phyloP scores from a whole-genome alignment of 2,888 invertebrate species.

The Leucoma salicis region DNA sequence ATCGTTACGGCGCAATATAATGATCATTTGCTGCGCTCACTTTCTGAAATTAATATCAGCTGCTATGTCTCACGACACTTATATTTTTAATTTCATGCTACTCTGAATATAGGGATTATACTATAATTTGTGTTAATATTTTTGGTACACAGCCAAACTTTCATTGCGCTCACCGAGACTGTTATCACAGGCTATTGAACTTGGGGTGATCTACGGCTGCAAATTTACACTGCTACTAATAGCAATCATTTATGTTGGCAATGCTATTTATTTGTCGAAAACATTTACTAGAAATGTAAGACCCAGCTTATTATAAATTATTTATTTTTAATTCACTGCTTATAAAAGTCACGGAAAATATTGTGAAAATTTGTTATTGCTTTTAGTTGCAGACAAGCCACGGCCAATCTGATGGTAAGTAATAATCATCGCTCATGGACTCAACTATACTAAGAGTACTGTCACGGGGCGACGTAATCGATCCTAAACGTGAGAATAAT shows the following conservation, averaged over 20 bases:
- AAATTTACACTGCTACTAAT: constrained; percentile 11
- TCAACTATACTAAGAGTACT: too few species aligned
- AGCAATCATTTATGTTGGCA: background rate
- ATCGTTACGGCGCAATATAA: constrained; percentile 23
- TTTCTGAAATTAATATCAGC: constrained; percentile 45
- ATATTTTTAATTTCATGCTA: constrained; percentile 67
- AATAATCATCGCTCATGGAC: too few species aligned
- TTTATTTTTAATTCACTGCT: too few species aligned
- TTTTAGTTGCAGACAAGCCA: too few species aligned
- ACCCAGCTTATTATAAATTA: too few species aligned
- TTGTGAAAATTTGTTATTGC: too few species aligned
- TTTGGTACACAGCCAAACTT: constrained; percentile 44
- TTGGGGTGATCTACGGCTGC: constrained; percentile 10
- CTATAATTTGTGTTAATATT: constrained; percentile 46
- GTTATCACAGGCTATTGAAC: constrained; percentile 33
- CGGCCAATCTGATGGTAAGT: too few species aligned
- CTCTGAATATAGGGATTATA: constrained; percentile 48
- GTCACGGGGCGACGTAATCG: too few species aligned
- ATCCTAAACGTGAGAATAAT: too few species aligned
- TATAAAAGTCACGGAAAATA: too few species aligned
- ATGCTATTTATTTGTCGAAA: too few species aligned
- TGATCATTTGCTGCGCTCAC: background rate
- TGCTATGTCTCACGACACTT: constrained; percentile 62
- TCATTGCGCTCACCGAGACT: constrained; percentile 28
- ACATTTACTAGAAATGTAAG: too few species aligned